Percentiles rank a stretch among this genome's conserved stretches.
phyloP scores from a whole-genome alignment of 2,113 vertebrate species.

The Tenrec ecaudatus region DNA sequence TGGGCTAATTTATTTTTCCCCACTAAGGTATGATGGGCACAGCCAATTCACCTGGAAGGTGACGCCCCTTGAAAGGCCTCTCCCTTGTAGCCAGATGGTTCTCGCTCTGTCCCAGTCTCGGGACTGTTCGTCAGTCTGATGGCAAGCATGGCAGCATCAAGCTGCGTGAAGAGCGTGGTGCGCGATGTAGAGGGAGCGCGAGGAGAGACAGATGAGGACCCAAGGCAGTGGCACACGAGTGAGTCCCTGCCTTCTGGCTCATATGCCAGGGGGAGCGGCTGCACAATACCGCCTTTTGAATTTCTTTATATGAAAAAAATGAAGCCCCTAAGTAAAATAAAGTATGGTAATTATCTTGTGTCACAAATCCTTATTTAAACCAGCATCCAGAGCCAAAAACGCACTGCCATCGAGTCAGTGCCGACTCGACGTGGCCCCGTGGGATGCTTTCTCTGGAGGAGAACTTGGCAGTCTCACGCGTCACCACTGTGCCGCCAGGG shows the following conservation, averaged over 20 bases:
- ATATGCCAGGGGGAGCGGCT: not conserved
- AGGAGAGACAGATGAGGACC: not conserved
- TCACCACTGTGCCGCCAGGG: too few relatives aligned
- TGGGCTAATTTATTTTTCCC: not conserved
- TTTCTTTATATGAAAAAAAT: not conserved
- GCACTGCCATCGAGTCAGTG: too few relatives aligned
- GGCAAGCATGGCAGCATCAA: accelerated
- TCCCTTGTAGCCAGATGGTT: not conserved
- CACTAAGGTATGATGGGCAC: not conserved
- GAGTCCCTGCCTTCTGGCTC: not conserved
- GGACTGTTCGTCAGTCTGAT: not conserved
- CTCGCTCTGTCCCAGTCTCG: not conserved
- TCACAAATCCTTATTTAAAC: not conserved
- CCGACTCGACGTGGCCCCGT: too few relatives aligned
- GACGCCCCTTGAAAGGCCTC: not conserved
- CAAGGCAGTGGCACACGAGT: not conserved
- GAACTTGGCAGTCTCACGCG: too few relatives aligned
- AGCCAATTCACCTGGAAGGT: not conserved
- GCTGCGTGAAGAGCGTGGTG: not conserved
- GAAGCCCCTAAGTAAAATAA: not conserved
- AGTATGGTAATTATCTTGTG: not conserved
- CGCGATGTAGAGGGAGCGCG: not conserved
- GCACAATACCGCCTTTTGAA: not conserved
- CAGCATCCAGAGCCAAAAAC: not conserved
- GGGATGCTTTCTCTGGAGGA: too few relatives aligned